Evolutionary conservation across 2,888 invertebrate genomes (phyloP), one percentile per base, ranked within the genome.

Genomic region (Colostygia pectinataria): DNA sequence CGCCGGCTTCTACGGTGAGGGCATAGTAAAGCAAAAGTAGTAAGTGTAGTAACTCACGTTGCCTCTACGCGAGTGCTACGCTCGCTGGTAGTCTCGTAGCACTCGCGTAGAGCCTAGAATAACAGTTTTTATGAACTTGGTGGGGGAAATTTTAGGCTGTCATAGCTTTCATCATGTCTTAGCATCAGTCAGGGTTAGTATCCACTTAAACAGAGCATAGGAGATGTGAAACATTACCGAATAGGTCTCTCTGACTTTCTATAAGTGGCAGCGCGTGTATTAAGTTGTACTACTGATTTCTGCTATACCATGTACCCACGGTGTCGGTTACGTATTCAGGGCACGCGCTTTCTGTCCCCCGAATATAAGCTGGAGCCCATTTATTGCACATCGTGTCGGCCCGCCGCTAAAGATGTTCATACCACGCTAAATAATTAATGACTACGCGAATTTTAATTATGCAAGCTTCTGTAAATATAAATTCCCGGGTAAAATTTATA

Each of bases 351-450:
- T 80, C 80, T 80, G 85, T 85, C 86, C 85, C 80, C 80, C 77
- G 85, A 87, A 88, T 87, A 86, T 85, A 84, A 82, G 83, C 79
- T 81, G 40, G 75, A 69, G 80, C 78, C 80, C 86, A 85, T 87
- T 86, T 88, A 85, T 83, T 83, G 82, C 78, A 81, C 77, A 83
- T 77, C 57, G 60, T 61, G 65, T 55, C 52, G 55, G 59, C 70
- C 62, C 56, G 68, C 63, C 65, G 64, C 69, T 79, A 76, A 77
- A 78, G 80, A 80, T 73, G 81, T 76, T 82, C 80, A 74, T 80
- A 82, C 83, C 79, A 77, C 71, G 74, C 76, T 71, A 67, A 80
- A 83, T 88, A 83, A 84, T 86, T 80, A 88, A 87, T 82, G 82
- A 76, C 61, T 59, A 73, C 66, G 76, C 74, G 76, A 80, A 81